Evolutionary conservation across 2,888 invertebrate species (phyloP).

Genomic region (Argyra leucocephala): DNA sequence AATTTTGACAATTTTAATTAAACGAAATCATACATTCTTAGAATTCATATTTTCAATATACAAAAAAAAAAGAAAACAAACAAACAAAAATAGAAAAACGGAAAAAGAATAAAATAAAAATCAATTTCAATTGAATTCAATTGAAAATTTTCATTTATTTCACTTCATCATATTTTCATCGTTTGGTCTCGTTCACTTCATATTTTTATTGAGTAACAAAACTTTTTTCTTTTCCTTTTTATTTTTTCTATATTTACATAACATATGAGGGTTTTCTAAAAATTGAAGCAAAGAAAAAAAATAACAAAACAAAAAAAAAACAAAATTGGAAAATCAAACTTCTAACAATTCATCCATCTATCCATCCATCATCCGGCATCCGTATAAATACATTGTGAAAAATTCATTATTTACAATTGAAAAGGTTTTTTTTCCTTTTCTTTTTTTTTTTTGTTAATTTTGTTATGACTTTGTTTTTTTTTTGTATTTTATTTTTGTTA

Average conservation of each 20-base stretch:
- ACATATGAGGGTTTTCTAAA: neutral
- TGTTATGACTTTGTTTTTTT: neutral
- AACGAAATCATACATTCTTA: neutral
- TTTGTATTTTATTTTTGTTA: neutral
- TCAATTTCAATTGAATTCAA: constrained; percentile 6
- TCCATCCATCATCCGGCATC: neutral
- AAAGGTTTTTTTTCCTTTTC: neutral
- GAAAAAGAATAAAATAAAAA: neutral
- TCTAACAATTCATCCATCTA: neutral
- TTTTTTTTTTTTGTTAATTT: neutral
- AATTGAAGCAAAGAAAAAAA: neutral
- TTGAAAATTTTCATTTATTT: neutral
- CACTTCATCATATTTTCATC: neutral
- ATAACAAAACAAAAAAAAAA: neutral
- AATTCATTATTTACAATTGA: constrained; percentile 6
- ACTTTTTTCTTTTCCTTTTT: too few relatives aligned
- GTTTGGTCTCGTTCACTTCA: too few relatives aligned
- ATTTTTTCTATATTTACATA: neutral
- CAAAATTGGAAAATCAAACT: neutral
- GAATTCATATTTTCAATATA: neutral
- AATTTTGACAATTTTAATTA: constrained; percentile 4
- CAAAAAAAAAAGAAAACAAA: neutral
- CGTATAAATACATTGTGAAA: constrained; percentile 6
- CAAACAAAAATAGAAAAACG: neutral
- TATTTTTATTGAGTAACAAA: too few relatives aligned